Base-by-base conservation (phyloP, 2,888 invertebrate species). In the Lissonota sp. region DNA sequence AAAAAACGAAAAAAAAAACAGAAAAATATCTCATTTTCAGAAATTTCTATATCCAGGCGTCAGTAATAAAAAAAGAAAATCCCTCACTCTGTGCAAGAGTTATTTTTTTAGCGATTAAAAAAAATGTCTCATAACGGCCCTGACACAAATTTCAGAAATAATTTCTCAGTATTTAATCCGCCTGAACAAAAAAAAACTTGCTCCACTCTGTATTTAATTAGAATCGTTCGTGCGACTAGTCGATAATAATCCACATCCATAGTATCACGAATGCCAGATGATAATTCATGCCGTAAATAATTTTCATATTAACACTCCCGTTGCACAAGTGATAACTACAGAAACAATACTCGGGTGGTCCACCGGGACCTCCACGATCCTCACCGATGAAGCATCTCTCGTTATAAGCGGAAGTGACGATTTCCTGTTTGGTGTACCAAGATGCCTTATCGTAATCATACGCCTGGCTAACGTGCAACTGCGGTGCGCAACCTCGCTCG, bases 311-410 rank as follows among this genome's bases (percentile, higher is more conserved):
- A 5, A 73, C 77, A 37, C 87, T 90, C 7, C 94, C 93, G 92
- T 97, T 97, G 93, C 97, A 97, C 57, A 97, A 93, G 88, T 96
- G 94, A 58, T 94, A 94, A 51, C 95, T 94, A 89, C 97, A 97
- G 91, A 96, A 97, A 91, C 97, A 97, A 91, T 96, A 95, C 93
- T 94, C 94, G 0, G 95, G 94, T 53, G 94, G 93, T 39, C 95
- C 94, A 39, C 93, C 94, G 73, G 95, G 94, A 79, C 94, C 93
- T 3, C 95, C 96, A 87, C 95, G 95, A 86, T 95, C 94, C 86
- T 95, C 95, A 6, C 94, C 93, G 70, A 93, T 92, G 75, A 93
- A 92, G 89, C 97, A 97, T 7, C 96, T 97, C 88, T 96, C 96
- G 73, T 93, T 88, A 89, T 97, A 97, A 0, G 96, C 95, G 8